phyloP scores from a whole-genome alignment of 2,113 vertebrate species.

The Megaceryle maxima region DNA sequence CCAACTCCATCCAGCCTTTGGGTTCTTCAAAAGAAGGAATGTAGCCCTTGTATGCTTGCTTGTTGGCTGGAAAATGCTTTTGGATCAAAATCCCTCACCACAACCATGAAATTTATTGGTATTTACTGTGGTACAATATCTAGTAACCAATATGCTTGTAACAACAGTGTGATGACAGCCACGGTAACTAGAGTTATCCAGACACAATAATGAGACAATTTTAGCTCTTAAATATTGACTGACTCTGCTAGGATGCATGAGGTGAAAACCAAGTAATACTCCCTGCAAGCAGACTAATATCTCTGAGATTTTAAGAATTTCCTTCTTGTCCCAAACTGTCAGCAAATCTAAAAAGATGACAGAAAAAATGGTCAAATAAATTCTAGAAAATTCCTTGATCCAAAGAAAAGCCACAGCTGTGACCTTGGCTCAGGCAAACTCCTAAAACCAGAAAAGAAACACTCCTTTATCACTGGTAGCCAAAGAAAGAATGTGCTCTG shows the following conservation, averaged over 20 bases:
- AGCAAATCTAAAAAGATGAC: neutral
- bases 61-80: neutral
- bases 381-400: neutral
- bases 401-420: conserved; percentile 15
- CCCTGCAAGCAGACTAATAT: neutral
- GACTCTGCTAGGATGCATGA: conserved; percentile 3
- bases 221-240: conserved; percentile 48
- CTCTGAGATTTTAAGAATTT: conserved; percentile 38
- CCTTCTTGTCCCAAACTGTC: conserved; percentile 6
- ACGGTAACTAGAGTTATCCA: neutral
- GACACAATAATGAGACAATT: conserved; percentile 2
- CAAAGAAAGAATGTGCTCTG: neutral
- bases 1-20: neutral
- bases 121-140: conserved; percentile 40
- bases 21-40: neutral
- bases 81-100: conserved; percentile 17
- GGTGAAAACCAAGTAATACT: conserved; percentile 7
- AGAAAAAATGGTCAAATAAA: neutral
- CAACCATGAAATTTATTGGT: conserved; percentile 37
- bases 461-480: neutral
- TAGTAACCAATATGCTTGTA: conserved; percentile 34
- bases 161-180: conserved; percentile 40
- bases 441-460: neutral
- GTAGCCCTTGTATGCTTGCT: neutral
- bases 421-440: neutral